Base-by-base conservation (phyloP, 2,113 vertebrate species). In the Gobio gobio region DNA sequence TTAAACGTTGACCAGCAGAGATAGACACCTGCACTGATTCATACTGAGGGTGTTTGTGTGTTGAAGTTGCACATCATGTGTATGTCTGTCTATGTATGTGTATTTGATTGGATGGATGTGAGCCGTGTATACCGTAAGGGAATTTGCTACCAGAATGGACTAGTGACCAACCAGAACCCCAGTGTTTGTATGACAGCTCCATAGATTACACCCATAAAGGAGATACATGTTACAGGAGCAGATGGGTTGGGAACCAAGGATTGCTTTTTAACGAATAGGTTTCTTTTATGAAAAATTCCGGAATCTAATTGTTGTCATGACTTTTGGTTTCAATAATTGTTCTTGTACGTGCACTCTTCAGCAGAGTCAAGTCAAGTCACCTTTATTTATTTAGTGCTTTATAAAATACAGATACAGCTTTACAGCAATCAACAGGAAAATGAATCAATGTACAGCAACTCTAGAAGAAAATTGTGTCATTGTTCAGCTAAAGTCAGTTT, bases 1-100 rank as follows among this genome's bases (percentile, higher is more conserved):
- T 89, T 88, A 85, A 90, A 87, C 90, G 77, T 82, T 63, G 88
- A 87, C 84, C 61, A 82, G 45, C 47, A 83, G 82, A 43, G 63
- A 36, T 61, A 64, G 68, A 86, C 86, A 88, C 83, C 86, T 87
- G 85, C 82, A 77, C 78, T 54, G 79, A 85, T 75, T 47, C 75
- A 79, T 56, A 82, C 14, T 66, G 59, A 75, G 36, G 16, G 36
- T 8, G 26, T 72, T 3, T 73, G 40, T 68, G 56, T n/a, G 14
- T 51, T 76, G 58, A 33, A 36, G n/a, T 36, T 58, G 24, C 26
- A 13, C 33, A 33, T 10, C 29, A 29, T 54, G 56, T 22, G n/a
- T 16, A 66, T 81, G 79, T 73, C 13, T 61, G 5, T 85, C 45
- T 66, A 78, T 80, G 76, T 49, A 16, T n/a, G 72, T 73, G 78